Evolutionary conservation across 2,113 vertebrate genomes (phyloP).

Genomic region (Tichodroma muraria): DNA sequence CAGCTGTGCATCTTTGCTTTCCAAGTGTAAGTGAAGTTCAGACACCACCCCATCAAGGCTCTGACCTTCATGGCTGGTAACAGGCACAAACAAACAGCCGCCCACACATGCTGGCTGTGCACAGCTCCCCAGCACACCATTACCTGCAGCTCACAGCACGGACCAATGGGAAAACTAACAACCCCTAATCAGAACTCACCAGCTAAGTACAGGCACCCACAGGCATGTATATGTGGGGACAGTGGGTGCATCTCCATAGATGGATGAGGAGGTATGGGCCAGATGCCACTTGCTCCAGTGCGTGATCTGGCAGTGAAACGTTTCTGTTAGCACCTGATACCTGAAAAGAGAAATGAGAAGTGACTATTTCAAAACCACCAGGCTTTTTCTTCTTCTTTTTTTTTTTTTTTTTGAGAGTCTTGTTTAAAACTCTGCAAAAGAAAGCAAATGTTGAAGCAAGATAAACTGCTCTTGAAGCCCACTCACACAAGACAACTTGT

Average conservation of each 20-base stretch:
- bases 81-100: neutral
- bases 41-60: neutral
- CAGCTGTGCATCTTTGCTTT: neutral
- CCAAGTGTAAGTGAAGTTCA: neutral
- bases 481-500: neutral
- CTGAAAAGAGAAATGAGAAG: neutral
- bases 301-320: neutral
- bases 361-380: neutral
- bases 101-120: neutral
- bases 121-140: neutral
- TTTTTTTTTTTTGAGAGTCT: neutral
- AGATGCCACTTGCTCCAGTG: neutral
- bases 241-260: fast-evolving
- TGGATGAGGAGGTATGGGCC: fast-evolving
- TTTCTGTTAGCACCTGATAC: neutral
- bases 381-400: too few relatives aligned
- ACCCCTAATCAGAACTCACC: neutral
- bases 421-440: neutral
- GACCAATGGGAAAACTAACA: neutral
- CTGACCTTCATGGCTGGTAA: neutral
- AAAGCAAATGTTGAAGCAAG: neutral
- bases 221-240: fast-evolving
- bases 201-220: neutral
- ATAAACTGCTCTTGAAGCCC: neutral
- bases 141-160: neutral